Percentiles rank a stretch among this genome's conserved stretches.
phyloP scores from a whole-genome alignment of 2,113 vertebrate genomes.

The Apeltes quadracus region DNA sequence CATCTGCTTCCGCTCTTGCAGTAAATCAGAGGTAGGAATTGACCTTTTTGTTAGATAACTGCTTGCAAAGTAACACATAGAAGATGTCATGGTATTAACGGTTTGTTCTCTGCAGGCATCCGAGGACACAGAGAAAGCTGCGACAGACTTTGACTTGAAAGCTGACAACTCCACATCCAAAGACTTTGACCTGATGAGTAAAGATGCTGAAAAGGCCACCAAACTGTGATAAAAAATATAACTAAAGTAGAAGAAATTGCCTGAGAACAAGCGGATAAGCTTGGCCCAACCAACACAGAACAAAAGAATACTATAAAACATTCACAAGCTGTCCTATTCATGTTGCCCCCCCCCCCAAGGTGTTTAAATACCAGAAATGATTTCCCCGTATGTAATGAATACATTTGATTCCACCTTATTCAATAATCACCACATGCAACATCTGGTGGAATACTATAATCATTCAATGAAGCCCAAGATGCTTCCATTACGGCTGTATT shows the following conservation, averaged over 20 bases:
- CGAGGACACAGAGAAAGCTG: conserved; percentile 52
- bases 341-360: neutral
- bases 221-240: conserved; percentile 56
- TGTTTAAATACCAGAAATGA: neutral
- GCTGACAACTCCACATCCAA: conserved; percentile 59
- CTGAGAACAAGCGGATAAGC: neutral
- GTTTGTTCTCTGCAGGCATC: conserved; percentile 51
- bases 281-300: neutral
- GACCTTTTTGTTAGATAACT: neutral
- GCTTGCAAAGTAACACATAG: neutral
- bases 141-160: conserved; percentile 42
- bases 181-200: conserved; percentile 47
- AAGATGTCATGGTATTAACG: neutral
- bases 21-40: conserved; percentile 67
- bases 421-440: neutral
- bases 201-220: conserved; percentile 59
- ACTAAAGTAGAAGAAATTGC: neutral
- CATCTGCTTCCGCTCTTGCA: conserved; percentile 65
- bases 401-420: too few species aligned
- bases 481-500: neutral
- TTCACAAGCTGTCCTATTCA: neutral
- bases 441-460: too few species aligned
- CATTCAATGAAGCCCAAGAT: neutral
- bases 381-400: too few species aligned
- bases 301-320: neutral